A percentile compares a stretch with the other conserved stretches of the same genome.
These are phyloP conservation scores for Microtus montanus DNA, from an alignment of 2,113 vertebrate species.

Conservation along the genomic window DNA sequence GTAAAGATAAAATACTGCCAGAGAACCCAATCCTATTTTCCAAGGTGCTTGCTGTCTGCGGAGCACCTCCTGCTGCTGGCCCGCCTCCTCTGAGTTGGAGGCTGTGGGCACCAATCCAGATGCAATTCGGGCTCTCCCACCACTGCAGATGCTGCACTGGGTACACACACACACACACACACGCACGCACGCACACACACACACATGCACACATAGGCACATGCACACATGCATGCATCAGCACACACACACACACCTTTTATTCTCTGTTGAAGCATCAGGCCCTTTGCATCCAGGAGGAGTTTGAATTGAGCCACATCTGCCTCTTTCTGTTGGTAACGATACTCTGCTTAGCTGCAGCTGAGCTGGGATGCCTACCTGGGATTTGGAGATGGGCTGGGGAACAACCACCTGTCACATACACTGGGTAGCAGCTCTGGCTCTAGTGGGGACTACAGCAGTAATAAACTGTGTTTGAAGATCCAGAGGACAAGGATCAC, in stretches of 20 bases:
- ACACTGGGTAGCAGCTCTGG: neutral
- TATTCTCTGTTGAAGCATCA: neutral
- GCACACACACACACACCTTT: neutral
- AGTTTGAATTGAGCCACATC: neutral
- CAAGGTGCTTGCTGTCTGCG: neutral
- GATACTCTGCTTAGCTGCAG: neutral
- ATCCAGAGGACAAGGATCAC: neutral
- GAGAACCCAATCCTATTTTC: constrained; percentile 51
- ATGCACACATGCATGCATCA: neutral
- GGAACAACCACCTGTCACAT: neutral
- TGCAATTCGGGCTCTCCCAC: neutral
- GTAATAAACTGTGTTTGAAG: neutral
- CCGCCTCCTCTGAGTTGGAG: neutral
- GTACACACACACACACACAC: neutral
- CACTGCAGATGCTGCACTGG: neutral
- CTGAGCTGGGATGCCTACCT: neutral
- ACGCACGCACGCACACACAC: neutral
- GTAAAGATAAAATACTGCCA: constrained; percentile 31
- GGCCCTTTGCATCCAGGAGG: neutral
- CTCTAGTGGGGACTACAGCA: neutral
- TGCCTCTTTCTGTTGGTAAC: neutral
- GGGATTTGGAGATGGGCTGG: constrained; percentile 10
- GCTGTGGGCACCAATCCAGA: neutral
- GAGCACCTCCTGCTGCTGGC: neutral
- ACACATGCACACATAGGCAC: too few species aligned